A percentile compares a stretch with the other conserved stretches of the same genome.
These are phyloP conservation scores for Eremobia ochroleuca DNA, from an alignment of 2,888 invertebrate genomes.

Conservation along the genomic window DNA sequence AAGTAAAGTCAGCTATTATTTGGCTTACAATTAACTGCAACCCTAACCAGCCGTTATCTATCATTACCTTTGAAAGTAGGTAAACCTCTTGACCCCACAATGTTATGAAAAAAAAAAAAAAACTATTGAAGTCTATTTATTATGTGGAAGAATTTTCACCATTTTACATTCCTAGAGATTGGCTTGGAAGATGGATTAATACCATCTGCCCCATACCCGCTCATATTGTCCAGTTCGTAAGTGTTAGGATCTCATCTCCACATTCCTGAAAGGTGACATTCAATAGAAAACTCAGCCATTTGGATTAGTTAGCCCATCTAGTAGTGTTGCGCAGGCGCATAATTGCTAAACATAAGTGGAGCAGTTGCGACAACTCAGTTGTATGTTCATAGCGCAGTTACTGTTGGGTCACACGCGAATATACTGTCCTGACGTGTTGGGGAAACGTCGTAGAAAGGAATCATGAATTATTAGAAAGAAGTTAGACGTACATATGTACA, in stretches of 20 bases:
- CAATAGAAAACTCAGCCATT: background rate
- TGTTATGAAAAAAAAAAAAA: background rate
- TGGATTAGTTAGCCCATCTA: slow-evolving; percentile 24
- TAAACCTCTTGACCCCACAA: background rate
- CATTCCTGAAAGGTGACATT: background rate
- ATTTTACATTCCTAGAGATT: background rate
- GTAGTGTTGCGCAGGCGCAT: slow-evolving; percentile 22
- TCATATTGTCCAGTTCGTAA: background rate
- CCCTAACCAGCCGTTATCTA: no score
- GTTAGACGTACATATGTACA: no score
- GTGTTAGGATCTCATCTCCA: no score
- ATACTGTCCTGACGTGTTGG: slow-evolving; percentile 2
- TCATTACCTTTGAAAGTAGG: no score
- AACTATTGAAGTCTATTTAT: background rate
- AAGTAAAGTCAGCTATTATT: background rate
- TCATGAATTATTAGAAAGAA: background rate
- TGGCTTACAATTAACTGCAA: no score
- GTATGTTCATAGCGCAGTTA: slow-evolving; percentile 30
- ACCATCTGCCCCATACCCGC: background rate
- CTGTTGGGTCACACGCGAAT: slow-evolving; percentile 53
- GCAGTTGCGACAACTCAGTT: slow-evolving; percentile 53
- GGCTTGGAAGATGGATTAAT: background rate
- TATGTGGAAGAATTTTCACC: no score
- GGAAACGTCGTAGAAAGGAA: background rate
- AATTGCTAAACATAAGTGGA: slow-evolving; percentile 64